phyloP scores from a whole-genome alignment of 1,140 invertebrate species.

The Drosophila novamexicana region DNA sequence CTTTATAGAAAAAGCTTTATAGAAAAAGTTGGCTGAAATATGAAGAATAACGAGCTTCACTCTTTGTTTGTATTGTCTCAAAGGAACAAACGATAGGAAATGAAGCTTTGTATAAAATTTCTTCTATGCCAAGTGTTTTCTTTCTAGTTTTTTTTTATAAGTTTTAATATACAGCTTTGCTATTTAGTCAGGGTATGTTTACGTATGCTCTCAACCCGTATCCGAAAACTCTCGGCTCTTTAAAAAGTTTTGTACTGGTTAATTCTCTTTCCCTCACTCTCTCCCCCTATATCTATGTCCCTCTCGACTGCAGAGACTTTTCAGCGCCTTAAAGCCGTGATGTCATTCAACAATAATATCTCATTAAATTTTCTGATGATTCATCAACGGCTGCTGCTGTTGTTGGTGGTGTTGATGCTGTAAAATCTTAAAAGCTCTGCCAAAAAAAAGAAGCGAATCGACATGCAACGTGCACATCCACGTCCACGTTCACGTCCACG shows the following conservation, averaged over 20 bases:
- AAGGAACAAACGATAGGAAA: too few relatives aligned
- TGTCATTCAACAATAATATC: conserved; percentile 72
- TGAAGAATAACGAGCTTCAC: too few relatives aligned
- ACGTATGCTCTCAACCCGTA: not conserved
- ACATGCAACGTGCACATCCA: conserved; percentile 58
- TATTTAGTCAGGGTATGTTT: not conserved
- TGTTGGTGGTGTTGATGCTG: conserved; percentile 15
- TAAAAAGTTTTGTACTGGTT: not conserved
- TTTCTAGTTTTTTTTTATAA: too few relatives aligned
- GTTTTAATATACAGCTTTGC: too few relatives aligned
- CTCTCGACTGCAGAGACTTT: conserved; percentile 1
- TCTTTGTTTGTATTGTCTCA: too few relatives aligned
- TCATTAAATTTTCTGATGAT: conserved; percentile 79
- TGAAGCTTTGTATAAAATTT: too few relatives aligned
- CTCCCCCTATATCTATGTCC: not conserved
- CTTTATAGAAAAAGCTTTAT: too few relatives aligned
- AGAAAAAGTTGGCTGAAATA: too few relatives aligned
- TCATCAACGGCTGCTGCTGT: conserved; percentile 52
- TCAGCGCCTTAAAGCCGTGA: conserved; percentile 36
- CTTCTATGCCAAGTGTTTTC: too few relatives aligned
- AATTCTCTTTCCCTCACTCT: not conserved
- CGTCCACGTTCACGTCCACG: conserved; percentile 50
- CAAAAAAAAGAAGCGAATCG: conserved; percentile 49
- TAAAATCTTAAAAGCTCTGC: conserved; percentile 26
- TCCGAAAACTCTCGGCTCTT: not conserved